Evolutionary conservation across 2,113 vertebrate species (phyloP).

Genomic region (Phocoena sinus): DNA sequence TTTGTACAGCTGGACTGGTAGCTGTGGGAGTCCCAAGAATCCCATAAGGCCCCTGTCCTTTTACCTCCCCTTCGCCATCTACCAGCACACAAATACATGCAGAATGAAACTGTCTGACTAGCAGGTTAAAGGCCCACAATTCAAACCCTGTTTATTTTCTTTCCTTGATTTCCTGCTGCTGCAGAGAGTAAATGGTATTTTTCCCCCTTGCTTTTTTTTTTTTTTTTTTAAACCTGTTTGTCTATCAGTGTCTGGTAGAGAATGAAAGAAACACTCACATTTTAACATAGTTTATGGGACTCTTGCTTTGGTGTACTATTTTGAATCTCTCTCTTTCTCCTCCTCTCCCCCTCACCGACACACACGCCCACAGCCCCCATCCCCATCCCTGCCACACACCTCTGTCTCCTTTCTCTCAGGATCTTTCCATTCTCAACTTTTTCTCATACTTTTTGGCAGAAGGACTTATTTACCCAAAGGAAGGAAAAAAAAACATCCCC

Average conservation of each 20-base stretch:
- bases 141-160: conserved; percentile 88
- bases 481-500: conserved; percentile 67
- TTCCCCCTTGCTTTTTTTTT: conserved; percentile 73
- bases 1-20: conserved; percentile 95
- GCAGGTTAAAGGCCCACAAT: conserved; percentile 84
- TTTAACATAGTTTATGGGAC: conserved; percentile 62
- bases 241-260: conserved; percentile 76
- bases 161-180: conserved; percentile 86
- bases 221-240: conserved; percentile 80
- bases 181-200: conserved; percentile 87
- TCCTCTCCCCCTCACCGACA: background rate
- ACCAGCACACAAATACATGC: conserved; percentile 83
- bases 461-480: conserved; percentile 40
- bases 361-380: background rate
- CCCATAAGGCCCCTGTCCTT: conserved; percentile 84
- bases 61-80: conserved; percentile 83
- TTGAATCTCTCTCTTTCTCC: background rate
- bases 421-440: conserved; percentile 32
- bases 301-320: conserved; percentile 44
- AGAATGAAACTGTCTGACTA: conserved; percentile 83
- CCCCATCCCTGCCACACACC: background rate
- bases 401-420: conserved; percentile 8
- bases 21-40: conserved; percentile 88
- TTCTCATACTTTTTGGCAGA: background rate
- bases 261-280: conserved; percentile 74